Conservation (phyloP, 2,888 invertebrate genomes). For the Resseliella maxima region DNA sequence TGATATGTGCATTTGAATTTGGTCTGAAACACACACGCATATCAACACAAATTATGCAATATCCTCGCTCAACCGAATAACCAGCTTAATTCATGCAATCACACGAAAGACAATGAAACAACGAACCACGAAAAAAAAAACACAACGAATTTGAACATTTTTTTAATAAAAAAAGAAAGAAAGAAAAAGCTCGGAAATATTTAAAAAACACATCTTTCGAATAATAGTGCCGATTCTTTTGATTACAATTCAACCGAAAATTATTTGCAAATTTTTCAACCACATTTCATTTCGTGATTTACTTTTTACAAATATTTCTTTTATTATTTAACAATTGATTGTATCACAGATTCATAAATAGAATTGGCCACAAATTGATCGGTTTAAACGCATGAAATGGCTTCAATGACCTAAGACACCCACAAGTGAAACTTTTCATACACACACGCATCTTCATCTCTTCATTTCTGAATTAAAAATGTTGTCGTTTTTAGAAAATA, state of each 20-base stretch:
- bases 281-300: not conserved
- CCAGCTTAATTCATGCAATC: not conserved
- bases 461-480: no score
- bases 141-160: not conserved
- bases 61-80: conserved; percentile 5
- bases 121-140: not conserved
- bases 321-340: no score
- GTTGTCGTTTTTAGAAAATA: no score
- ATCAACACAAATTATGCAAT: conserved; percentile 46
- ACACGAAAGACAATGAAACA: not conserved
- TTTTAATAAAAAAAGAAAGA: not conserved
- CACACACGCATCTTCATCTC: no score
- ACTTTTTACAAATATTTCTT: no score
- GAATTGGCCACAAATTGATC: no score
- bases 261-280: not conserved
- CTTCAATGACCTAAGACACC: no score
- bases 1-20: conserved; percentile 30
- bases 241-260: not conserved
- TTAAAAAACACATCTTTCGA: not conserved
- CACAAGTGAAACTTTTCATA: no score
- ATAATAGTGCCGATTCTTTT: not conserved
- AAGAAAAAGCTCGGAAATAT: conserved; percentile 6
- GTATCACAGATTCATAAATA: no score
- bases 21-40: conserved; percentile 36
- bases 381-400: no score